Percentiles rank a stretch among this genome's conserved stretches.
Evolutionary conservation across 2,797 vertebrate species (phyloP).

Genomic region (Gymnocypris eckloni): DNA sequence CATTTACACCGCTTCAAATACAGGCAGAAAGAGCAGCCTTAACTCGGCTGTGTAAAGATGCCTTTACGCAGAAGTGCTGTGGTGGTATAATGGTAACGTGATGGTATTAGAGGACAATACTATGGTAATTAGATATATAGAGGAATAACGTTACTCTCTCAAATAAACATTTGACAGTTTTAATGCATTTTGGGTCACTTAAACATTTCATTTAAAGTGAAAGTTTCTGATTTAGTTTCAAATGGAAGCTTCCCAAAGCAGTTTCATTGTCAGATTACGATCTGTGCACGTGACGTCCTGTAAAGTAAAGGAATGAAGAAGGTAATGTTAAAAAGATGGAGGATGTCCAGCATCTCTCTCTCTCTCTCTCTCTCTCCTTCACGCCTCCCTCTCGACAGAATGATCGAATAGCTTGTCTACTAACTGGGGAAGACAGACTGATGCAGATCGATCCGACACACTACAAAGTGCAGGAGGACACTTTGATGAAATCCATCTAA

Average conservation of each 20-base stretch:
- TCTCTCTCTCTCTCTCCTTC: background rate
- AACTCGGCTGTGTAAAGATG: background rate
- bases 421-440: slow-evolving; percentile 43
- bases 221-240: background rate
- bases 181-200: background rate
- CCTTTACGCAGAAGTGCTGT: background rate
- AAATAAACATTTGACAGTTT: background rate
- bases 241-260: background rate
- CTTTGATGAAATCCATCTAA: slow-evolving; percentile 36
- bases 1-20: background rate
- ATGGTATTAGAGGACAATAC: background rate
- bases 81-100: background rate
- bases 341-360: background rate
- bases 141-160: no score
- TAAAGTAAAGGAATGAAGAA: background rate
- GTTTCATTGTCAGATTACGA: background rate
- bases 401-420: slow-evolving; percentile 50
- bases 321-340: slow-evolving; percentile 26
- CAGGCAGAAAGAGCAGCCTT: background rate
- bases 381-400: slow-evolving; percentile 13
- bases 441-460: slow-evolving; percentile 47
- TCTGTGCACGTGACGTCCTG: background rate
- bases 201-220: background rate
- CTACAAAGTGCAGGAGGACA: slow-evolving; percentile 21
- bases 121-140: background rate